Base-by-base conservation (phyloP, 2,888 invertebrate species). In the Andrena marginata region DNA sequence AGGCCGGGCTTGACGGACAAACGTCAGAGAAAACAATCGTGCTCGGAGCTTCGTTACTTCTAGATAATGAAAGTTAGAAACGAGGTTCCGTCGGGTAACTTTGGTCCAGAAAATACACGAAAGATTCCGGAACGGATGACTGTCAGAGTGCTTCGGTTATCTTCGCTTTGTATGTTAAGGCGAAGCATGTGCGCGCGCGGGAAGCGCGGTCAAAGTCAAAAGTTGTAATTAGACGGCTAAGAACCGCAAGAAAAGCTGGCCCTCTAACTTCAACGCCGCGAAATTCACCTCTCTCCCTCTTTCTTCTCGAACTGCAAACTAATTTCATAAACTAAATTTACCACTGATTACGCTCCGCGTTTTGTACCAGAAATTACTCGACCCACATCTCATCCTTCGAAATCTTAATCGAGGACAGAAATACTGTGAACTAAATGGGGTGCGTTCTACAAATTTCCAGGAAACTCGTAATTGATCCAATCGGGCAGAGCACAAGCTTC, bases 241-340 rank as follows among this genome's bases (percentile, higher is more conserved):
- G 56, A 56, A 13, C 26, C 56, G 56, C 56, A 56, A 56, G 56
- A 56, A 56, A 56, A 56, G 56, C 56, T 56, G 4, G 23, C 54
- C 26, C 13, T 13, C 3, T 56, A 56, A 56, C 26, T 56, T 56
- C 26, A 56, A 56, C 20, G 56, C 26, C 56, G 23, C 23, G 56
- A 56, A 56, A 56, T 10, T 26, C 23, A 20, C 8, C 56, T 56
- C 10, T 26, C 56, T 56, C 23, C 56, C 10, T 13, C 56, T 56
- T 56, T 56, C 23, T 56, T 56, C 56, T 56, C 56, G 10, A 56
- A 26, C 56, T 26, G 26, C 10, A 26, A 56, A 56, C 56, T 56
- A 56, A 56, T 56, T 56, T 56, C 56, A 26, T 56, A 56, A 56
- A 56, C 56, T 56, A 56, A 56, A 56, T 56, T 56, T 26, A 56